These are phyloP conservation scores for Thaleichthys pacificus DNA, from an alignment of 2,797 vertebrate species.

Conservation along the genomic window DNA sequence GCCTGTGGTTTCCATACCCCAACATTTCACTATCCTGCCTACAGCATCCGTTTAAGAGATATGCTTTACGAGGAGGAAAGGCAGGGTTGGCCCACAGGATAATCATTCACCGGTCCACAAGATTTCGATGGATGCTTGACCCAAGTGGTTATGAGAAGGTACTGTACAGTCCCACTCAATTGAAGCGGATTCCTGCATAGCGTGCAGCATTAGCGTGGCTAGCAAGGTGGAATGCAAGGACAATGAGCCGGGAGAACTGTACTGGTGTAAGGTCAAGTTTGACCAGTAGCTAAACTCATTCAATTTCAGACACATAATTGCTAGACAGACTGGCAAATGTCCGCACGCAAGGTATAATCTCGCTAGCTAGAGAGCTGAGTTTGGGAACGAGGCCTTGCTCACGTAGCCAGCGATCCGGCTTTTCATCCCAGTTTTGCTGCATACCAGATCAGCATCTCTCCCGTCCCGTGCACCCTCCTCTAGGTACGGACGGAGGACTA, in stretches of 20 bases:
- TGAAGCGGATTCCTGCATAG: too few species aligned
- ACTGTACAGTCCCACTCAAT: too few species aligned
- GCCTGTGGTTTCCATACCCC: not conserved
- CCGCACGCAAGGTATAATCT: slow-evolving; percentile 25
- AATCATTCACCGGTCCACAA: too few species aligned
- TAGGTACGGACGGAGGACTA: not conserved
- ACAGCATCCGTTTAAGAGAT: not conserved
- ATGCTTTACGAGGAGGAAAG: not conserved
- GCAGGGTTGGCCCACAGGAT: too few species aligned
- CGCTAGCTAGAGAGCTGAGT: not conserved
- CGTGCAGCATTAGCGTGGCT: slow-evolving; percentile 7
- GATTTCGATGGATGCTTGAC: not conserved
- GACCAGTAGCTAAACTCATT: not conserved
- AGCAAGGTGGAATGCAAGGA: slow-evolving; percentile 43
- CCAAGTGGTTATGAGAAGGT: too few species aligned
- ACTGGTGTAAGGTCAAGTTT: not conserved
- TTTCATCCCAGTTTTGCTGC: slow-evolving; percentile 45
- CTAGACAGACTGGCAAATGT: slow-evolving; percentile 39
- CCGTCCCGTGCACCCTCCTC: slow-evolving; percentile 7
- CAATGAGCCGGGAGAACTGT: not conserved
- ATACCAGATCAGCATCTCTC: slow-evolving; percentile 35
- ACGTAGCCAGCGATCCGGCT: slow-evolving; percentile 47
- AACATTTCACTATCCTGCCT: not conserved
- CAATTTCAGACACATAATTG: not conserved
- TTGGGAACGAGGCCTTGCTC: not conserved